Base-by-base conservation (phyloP, 1,140 invertebrate genomes). In the Diuraphis noxia region DNA sequence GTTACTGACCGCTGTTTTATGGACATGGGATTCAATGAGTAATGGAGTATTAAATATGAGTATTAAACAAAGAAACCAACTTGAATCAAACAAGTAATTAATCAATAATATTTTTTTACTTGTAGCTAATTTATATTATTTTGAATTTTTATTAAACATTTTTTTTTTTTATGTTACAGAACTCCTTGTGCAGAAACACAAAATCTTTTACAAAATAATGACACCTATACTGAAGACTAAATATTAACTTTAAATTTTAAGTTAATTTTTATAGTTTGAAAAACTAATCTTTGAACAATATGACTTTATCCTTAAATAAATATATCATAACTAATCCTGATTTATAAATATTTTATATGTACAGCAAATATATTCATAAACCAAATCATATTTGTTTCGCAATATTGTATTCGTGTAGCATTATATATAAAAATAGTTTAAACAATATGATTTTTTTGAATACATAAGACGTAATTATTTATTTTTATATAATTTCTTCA, bases 41-140 rank as follows among this genome's bases (percentile, higher is more conserved):
- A 95, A 95, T 92, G 97, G 97, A 92, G 95, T 96, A 93, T 94
- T 98, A 3, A 98, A 98, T 93, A 96, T 98, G 96, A 96, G 96
- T 23, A 96, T 96, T 8, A 93, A 93, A 63, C 94, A 96, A 93
- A 94, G 97, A 92, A 95, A 96, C 38, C 17, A 82, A 49, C 10
- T 91, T 5, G n/a, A 82, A 81, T 81, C 43, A 2, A 49, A 38
- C 10, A 91, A 82, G 89, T 91, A 91, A 36, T n/a, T 0, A 88
- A 79, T 9, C 17, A 36, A 25, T 79, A 36, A 25, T 79, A 36
- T 36, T 56, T 25, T 56, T 36, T 25, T 34, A 25, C 0, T 6
- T 23, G 19, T 36, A 41, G 34, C 36, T 21, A 43, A 46, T 81
- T 23, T 25, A 5, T 36, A 52, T 52, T 36, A 49, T 36, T 30